Percentiles rank a stretch among this genome's conserved stretches.
phyloP scores from a whole-genome alignment of 2,888 invertebrate species.

The Quadroppia sp. region DNA sequence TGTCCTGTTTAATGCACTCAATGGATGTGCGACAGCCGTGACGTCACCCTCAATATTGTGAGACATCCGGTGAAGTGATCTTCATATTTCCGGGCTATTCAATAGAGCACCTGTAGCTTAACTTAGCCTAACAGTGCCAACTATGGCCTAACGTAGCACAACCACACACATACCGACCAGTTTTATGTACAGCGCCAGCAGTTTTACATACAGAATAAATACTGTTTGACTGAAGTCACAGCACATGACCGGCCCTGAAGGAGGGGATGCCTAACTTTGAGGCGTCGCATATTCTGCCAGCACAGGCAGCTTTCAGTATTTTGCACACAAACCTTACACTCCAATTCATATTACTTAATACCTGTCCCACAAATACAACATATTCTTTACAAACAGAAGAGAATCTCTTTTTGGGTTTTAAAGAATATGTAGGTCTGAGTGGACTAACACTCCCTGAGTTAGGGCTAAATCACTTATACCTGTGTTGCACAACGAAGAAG shows the following conservation, averaged over 20 bases:
- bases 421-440: not conserved
- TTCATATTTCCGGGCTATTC: constrained; percentile 29
- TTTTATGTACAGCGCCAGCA: too few relatives aligned
- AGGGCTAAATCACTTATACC: constrained; percentile 3
- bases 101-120: constrained; percentile 27
- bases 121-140: not conserved
- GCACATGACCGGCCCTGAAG: constrained; percentile 11
- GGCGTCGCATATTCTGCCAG: constrained; percentile 18
- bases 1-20: not conserved
- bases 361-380: too few relatives aligned
- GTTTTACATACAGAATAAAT: not conserved
- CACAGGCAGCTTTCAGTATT: not conserved
- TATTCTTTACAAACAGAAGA: too few relatives aligned
- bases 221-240: not conserved
- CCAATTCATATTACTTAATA: not conserved
- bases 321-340: not conserved
- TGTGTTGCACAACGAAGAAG: constrained; percentile 20
- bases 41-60: constrained; percentile 26
- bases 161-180: not conserved
- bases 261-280: not conserved
- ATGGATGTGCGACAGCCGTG: constrained; percentile 36
- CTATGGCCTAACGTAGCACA: not conserved
- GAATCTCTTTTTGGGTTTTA: not conserved
- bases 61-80: constrained; percentile 13
- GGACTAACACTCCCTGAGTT: not conserved